Evolutionary conservation across 2,797 vertebrate species (phyloP).

Genomic region (Tragelaphus eurycerus): DNA sequence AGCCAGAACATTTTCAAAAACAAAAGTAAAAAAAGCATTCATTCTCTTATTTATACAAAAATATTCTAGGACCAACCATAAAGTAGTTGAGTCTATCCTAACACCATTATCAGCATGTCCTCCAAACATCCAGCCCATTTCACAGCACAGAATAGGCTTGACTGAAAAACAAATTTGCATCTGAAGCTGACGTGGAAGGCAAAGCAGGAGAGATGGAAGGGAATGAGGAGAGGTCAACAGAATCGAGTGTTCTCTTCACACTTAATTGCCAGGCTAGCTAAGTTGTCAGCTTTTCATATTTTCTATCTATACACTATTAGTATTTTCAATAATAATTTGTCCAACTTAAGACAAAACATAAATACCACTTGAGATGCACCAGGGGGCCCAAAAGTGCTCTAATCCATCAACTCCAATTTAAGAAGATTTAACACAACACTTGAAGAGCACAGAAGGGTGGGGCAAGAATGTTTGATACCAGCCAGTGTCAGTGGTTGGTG

Average conservation of each 20-base stretch:
- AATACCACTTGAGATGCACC: neutral
- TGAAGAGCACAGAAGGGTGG: neutral
- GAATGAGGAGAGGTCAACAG: neutral
- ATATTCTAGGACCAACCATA: neutral
- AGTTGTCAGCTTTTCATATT: neutral
- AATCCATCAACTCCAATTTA: neutral
- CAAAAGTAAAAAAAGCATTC: neutral
- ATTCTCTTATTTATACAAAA: neutral
- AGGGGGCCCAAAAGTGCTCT: neutral
- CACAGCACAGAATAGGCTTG: neutral
- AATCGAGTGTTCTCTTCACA: neutral
- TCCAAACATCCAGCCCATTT: neutral
- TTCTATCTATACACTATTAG: neutral
- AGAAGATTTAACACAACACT: neutral
- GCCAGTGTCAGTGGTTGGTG: accelerated
- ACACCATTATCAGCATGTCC: neutral
- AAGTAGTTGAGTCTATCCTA: neutral
- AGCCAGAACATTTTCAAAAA: neutral
- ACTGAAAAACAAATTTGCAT: neutral
- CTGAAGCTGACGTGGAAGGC: neutral
- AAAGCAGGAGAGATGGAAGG: neutral
- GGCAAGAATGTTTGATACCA: neutral
- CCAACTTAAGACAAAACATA: neutral
- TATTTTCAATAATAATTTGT: neutral
- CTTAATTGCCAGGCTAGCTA: neutral